Conservation (phyloP, 2,113 vertebrate species). For the Entelurus aequoreus region DNA sequence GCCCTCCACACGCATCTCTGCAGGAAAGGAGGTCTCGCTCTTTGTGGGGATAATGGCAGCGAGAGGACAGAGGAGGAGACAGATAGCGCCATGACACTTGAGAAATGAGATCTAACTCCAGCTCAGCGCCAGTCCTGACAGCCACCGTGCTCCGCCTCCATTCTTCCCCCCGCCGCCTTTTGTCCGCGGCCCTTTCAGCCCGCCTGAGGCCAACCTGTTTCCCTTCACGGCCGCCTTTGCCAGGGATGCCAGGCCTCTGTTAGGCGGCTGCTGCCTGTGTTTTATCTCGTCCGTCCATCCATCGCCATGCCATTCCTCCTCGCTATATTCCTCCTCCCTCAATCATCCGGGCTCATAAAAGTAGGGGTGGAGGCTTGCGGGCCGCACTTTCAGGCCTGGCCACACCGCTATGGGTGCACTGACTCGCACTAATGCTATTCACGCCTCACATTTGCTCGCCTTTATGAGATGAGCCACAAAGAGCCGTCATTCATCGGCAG, state of each 20-base stretch:
- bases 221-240: constrained; percentile 57
- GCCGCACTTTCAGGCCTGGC: constrained; percentile 68
- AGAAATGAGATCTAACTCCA: constrained; percentile 69
- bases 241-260: constrained; percentile 54
- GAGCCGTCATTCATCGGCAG: constrained; percentile 61
- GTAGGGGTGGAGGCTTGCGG: constrained; percentile 56
- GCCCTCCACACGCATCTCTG: constrained; percentile 48
- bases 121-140: constrained; percentile 66
- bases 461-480: constrained; percentile 62
- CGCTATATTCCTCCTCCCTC: constrained; percentile 52
- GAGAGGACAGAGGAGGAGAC: constrained; percentile 63
- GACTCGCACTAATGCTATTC: constrained; percentile 73
- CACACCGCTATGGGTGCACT: constrained; percentile 68
- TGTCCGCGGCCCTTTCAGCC: constrained; percentile 49
- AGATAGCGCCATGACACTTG: constrained; percentile 66
- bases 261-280: constrained; percentile 54
- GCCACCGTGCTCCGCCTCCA: constrained; percentile 58
- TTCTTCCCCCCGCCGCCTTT: constrained; percentile 48
- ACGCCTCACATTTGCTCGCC: constrained; percentile 63
- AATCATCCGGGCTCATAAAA: constrained; percentile 68
- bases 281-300: constrained; percentile 57
- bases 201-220: constrained; percentile 60
- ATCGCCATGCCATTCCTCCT: constrained; percentile 26
- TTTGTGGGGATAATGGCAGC: constrained; percentile 58
- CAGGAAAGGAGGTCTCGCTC: constrained; percentile 37